Evolutionary conservation across 2,888 invertebrate genomes (phyloP).

Genomic region (Anarsia innoxiella): DNA sequence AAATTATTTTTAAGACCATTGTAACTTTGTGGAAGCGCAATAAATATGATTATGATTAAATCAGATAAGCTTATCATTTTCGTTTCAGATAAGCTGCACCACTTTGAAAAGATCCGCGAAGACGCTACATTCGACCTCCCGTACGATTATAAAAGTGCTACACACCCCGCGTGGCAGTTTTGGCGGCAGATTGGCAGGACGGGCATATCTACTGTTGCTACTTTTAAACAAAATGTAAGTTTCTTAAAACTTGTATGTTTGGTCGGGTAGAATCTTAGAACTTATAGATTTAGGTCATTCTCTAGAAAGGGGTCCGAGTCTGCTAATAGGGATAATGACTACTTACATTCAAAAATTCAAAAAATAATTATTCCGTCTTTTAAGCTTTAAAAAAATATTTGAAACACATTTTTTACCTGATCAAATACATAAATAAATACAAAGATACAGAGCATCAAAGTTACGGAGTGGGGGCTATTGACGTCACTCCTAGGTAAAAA

Average conservation of each 20-base stretch:
- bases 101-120: conserved; percentile 52
- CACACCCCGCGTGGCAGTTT: conserved; percentile 61
- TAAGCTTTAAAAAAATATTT: not conserved
- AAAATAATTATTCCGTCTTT: not conserved
- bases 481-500: too few species aligned
- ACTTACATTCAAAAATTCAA: not conserved
- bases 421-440: too few species aligned
- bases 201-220: conserved; percentile 59
- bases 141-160: conserved; percentile 56
- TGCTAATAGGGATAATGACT: not conserved
- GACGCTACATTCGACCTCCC: conserved; percentile 49
- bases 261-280: too few species aligned
- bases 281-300: not conserved
- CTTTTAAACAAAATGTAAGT: conserved; percentile 44
- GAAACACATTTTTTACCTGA: too few species aligned
- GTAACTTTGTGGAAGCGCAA: too few species aligned
- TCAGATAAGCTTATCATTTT: too few species aligned
- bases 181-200: conserved; percentile 51
- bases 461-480: too few species aligned
- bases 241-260: too few species aligned
- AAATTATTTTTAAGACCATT: too few species aligned
- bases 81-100: conserved; percentile 53
- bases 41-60: too few species aligned
- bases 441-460: too few species aligned
- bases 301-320: not conserved